Percentiles rank a stretch among this genome's conserved stretches.
These are phyloP conservation scores for Hippopotamyrus pictus DNA, from an alignment of 2,797 vertebrate genomes.

Conservation along the genomic window DNA sequence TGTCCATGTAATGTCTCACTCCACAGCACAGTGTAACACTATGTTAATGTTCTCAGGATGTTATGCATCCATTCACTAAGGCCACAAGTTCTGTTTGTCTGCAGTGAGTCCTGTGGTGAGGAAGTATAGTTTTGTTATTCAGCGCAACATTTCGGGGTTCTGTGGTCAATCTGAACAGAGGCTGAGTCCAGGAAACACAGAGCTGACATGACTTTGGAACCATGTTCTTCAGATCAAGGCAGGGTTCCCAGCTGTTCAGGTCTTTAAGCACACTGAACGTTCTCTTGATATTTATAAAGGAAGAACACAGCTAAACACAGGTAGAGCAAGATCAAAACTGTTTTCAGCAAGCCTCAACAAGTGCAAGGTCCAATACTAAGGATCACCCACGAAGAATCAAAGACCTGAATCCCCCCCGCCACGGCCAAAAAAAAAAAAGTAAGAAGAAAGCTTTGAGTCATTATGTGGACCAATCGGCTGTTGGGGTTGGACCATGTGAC, in stretches of 20 bases:
- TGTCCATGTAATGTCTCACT: neutral
- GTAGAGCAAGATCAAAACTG: neutral
- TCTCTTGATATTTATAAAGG: neutral
- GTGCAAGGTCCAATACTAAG: neutral
- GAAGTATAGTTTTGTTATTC: neutral
- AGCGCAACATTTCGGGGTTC: neutral
- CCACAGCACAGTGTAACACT: neutral
- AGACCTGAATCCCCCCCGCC: neutral
- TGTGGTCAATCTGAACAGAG: neutral
- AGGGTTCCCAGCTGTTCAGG: conserved; percentile 8
- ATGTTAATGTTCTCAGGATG: neutral
- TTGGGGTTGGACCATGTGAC: conserved; percentile 56
- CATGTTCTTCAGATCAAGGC: neutral
- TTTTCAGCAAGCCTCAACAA: neutral
- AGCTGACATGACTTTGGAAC: neutral
- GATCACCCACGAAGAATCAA: neutral
- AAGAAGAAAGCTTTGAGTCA: conserved; percentile 39
- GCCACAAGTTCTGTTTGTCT: neutral
- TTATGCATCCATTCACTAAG: neutral
- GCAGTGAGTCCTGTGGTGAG: neutral
- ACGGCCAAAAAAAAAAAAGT: neutral
- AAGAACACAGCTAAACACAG: neutral
- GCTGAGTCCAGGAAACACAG: neutral
- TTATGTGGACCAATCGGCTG: conserved; percentile 46
- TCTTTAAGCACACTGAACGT: conserved; percentile 13